Conservation (phyloP, 2,113 vertebrate genomes). For the Ochotona princeps region DNA sequence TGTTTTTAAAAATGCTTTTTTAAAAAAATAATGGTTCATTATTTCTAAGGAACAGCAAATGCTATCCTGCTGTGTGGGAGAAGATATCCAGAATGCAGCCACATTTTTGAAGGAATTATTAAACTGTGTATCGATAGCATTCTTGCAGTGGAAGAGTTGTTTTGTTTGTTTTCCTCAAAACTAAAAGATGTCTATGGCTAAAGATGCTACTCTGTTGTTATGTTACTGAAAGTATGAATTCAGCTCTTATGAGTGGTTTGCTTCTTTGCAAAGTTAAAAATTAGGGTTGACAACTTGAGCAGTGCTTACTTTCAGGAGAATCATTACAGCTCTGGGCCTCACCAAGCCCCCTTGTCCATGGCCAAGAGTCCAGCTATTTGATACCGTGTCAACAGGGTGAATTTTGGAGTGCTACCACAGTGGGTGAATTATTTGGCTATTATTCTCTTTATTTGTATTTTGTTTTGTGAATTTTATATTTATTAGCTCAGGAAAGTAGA, state of each 20-base stretch:
- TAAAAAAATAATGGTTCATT: background rate
- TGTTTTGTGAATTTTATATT: background rate
- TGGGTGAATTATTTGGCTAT: background rate
- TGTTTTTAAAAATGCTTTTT: background rate
- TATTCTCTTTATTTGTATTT: background rate
- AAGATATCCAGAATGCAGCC: background rate
- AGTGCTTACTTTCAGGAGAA: background rate
- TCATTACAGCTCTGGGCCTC: background rate
- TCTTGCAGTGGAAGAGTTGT: slow-evolving; percentile 17
- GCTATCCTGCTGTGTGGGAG: background rate
- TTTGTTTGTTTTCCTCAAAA: background rate
- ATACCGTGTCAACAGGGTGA: background rate
- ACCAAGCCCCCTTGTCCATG: background rate
- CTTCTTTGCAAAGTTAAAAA: background rate
- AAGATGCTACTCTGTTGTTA: slow-evolving; percentile 5
- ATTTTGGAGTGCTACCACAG: background rate
- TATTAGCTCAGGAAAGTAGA: background rate
- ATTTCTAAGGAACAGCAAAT: slow-evolving; percentile 2
- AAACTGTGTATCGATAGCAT: background rate
- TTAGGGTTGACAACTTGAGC: background rate
- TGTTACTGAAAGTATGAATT: background rate
- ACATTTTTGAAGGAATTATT: slow-evolving; percentile 15
- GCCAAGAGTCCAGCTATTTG: background rate
- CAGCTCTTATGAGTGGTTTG: background rate
- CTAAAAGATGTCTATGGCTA: slow-evolving; percentile 46